Conservation (phyloP, 2,113 vertebrate species). For the Elaphurus davidianus region DNA sequence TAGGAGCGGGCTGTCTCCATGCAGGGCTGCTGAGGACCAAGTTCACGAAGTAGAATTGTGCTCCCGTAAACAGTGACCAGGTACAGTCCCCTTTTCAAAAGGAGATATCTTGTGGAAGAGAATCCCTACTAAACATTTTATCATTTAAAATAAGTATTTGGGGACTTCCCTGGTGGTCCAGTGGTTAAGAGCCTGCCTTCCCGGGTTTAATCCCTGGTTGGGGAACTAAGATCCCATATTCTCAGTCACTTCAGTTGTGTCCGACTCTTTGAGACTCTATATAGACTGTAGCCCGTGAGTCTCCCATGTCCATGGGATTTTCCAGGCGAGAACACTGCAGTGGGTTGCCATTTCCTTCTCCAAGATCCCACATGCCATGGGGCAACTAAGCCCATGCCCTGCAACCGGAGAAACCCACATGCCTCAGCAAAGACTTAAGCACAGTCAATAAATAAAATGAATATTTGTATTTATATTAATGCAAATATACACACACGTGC, state of each 20-base stretch:
- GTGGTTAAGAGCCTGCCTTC: background rate
- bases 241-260: background rate
- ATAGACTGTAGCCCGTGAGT: background rate
- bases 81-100: background rate
- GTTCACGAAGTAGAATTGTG: background rate
- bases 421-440: background rate
- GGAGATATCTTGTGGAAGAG: slow-evolving; percentile 7
- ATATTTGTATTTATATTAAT: background rate
- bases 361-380: background rate
- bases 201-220: background rate
- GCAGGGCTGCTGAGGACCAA: background rate
- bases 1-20: no score
- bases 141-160: background rate
- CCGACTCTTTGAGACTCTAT: background rate
- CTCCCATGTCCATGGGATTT: background rate
- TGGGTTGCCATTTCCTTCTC: background rate
- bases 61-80: fast-evolving
- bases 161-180: background rate
- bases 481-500: background rate
- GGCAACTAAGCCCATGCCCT: background rate
- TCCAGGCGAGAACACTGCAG: background rate
- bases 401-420: background rate
- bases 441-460: background rate
- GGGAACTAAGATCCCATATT: background rate
- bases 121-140: background rate